Conservation (phyloP, 2,888 invertebrate species). For the Lasioglossum figueresi region DNA sequence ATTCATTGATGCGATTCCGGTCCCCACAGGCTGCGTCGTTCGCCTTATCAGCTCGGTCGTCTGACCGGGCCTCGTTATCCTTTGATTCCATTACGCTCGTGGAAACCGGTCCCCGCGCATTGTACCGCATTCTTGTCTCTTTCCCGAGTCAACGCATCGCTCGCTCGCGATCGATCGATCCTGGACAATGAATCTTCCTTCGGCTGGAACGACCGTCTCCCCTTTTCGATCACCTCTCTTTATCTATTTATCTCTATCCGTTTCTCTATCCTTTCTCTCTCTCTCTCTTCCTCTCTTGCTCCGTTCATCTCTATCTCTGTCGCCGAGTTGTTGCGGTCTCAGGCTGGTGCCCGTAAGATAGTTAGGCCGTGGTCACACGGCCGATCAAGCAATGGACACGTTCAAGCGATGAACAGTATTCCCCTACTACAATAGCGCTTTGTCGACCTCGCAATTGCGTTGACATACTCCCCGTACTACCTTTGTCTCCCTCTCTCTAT, state of each 20-base stretch:
- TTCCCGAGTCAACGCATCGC: constrained; percentile 27
- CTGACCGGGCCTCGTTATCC: constrained; percentile 72
- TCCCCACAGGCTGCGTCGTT: background rate
- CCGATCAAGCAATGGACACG: background rate
- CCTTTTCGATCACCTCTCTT: constrained; percentile 24
- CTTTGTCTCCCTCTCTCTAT: background rate
- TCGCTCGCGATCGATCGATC: constrained; percentile 47
- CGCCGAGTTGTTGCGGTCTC: background rate
- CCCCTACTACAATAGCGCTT: background rate
- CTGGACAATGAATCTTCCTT: constrained; percentile 52
- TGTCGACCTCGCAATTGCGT: constrained; percentile 5
- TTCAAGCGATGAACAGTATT: constrained; percentile 2
- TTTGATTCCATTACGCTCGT: constrained; percentile 72
- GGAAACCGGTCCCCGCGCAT: constrained; percentile 52
- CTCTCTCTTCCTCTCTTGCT: background rate
- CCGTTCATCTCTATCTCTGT: background rate
- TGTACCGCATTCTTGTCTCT: constrained; percentile 52
- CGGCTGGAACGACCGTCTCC: constrained; percentile 36
- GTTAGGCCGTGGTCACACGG: constrained; percentile 11
- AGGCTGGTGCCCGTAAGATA: background rate
- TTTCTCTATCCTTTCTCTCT: constrained; percentile 22
- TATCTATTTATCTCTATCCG: background rate
- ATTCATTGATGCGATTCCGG: constrained; percentile 54
- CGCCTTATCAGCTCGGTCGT: constrained; percentile 37
- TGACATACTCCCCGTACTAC: background rate